A percentile compares a stretch with the other conserved stretches of the same genome.
Evolutionary conservation across 2,113 vertebrate genomes (phyloP).

Genomic region (Laterallus jamaicensis): DNA sequence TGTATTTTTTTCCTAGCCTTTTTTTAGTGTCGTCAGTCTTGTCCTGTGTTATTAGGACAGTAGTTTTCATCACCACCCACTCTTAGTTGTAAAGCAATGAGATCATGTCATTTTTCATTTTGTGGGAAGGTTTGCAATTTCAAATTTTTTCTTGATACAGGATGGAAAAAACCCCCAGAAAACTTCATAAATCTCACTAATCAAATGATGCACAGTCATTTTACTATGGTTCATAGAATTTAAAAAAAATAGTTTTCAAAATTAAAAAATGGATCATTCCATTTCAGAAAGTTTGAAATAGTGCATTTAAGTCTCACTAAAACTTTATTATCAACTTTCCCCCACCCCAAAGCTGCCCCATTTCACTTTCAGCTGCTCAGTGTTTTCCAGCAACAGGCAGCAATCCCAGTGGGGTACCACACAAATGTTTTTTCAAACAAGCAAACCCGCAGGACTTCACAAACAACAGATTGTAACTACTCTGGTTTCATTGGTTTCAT

Average conservation of each 20-base stretch:
- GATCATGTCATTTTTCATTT: constrained; percentile 9
- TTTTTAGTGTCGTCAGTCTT: constrained; percentile 53
- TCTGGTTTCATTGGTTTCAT: neutral
- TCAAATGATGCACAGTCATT: neutral
- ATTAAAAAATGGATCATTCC: neutral
- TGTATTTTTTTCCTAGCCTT: neutral
- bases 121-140: neutral
- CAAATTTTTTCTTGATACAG: neutral
- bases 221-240: neutral
- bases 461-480: neutral
- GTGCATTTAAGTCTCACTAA: neutral
- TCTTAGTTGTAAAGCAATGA: constrained; percentile 28
- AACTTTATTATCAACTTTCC: neutral
- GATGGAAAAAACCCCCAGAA: neutral
- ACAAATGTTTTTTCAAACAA: neutral
- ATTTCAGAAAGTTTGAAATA: neutral
- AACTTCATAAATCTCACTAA: neutral
- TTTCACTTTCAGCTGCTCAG: neutral
- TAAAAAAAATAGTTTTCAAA: neutral
- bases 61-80: constrained; percentile 24
- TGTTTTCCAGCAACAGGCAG: neutral
- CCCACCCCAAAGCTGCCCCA: neutral
- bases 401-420: neutral
- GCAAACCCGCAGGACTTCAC: neutral
- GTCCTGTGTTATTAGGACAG: constrained; percentile 51